phyloP scores from a whole-genome alignment of 2,797 vertebrate species.

The Eptatretus atami region DNA sequence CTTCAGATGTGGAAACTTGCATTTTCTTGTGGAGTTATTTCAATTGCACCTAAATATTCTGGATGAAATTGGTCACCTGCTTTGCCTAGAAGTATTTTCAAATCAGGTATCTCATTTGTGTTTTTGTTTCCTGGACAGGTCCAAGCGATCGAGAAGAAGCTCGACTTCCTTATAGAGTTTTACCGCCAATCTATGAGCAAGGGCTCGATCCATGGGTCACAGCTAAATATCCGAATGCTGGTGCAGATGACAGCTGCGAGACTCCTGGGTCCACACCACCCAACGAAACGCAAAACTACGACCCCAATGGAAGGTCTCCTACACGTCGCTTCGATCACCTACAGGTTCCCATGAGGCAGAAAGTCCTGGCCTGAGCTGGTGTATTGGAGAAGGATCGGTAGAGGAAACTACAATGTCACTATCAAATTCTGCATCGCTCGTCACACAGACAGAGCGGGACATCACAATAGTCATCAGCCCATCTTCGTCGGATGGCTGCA shows the following conservation, averaged over 20 bases:
- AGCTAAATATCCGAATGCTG: neutral
- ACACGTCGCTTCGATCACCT: neutral
- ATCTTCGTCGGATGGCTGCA: neutral
- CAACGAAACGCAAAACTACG: neutral
- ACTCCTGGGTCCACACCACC: neutral
- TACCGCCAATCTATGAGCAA: constrained; percentile 78
- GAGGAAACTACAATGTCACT: too few relatives aligned
- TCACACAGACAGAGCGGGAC: neutral
- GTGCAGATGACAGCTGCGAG: neutral
- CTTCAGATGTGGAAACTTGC: too few relatives aligned
- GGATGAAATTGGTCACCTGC: too few relatives aligned
- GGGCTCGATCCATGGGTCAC: constrained; percentile 2
- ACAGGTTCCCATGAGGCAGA: constrained; percentile 1
- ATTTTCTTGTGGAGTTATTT: too few relatives aligned
- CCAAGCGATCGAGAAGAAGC: constrained; percentile 79
- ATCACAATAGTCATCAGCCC: constrained; percentile 5
- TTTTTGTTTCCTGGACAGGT: constrained; percentile 26
- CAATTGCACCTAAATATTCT: too few relatives aligned
- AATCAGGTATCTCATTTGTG: too few relatives aligned
- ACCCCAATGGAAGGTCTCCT: neutral
- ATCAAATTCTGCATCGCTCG: neutral
- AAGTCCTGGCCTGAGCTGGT: neutral
- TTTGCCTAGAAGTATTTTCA: too few relatives aligned
- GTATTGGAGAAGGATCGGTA: too few relatives aligned
- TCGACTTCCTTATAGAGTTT: constrained; percentile 84